Evolutionary conservation across 2,888 invertebrate genomes (phyloP).

Genomic region (Tenthredo distinguenda): DNA sequence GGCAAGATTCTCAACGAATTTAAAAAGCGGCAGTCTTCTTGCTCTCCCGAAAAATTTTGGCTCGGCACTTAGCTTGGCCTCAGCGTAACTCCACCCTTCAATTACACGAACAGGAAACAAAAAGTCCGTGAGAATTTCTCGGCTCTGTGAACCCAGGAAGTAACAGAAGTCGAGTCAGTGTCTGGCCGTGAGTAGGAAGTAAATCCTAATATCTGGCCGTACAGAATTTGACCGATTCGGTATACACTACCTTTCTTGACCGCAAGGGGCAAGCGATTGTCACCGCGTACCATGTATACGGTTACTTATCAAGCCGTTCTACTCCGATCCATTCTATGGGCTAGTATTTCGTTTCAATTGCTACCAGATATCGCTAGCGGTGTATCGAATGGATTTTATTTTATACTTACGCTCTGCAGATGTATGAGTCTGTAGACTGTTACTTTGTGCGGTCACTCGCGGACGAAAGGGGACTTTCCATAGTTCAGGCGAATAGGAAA

Average conservation of each 20-base stretch:
- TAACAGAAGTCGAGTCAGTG: conserved; percentile 16
- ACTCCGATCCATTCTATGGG: conserved; percentile 5
- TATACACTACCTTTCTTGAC: conserved; percentile 18
- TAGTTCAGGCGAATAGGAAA: neutral
- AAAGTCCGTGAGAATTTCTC: conserved; percentile 37
- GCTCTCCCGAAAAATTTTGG: neutral
- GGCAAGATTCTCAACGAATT: neutral
- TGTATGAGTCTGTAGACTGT: neutral
- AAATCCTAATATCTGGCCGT: neutral
- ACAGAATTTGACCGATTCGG: conserved; percentile 1
- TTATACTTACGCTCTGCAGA: conserved; percentile 3
- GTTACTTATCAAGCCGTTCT: conserved; percentile 27
- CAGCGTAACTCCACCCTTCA: neutral
- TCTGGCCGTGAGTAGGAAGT: neutral
- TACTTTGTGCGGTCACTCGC: neutral
- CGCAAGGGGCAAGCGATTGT: conserved; percentile 51
- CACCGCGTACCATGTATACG: conserved; percentile 30
- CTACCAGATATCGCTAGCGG: conserved; percentile 42
- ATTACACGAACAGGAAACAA: neutral
- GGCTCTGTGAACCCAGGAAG: conserved; percentile 27
- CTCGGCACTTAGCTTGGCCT: neutral
- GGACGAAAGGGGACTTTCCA: neutral
- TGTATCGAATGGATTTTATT: conserved; percentile 43
- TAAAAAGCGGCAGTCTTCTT: neutral
- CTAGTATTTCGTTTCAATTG: conserved; percentile 43